These are phyloP conservation scores for Pycnomerus fuliginosus DNA, from an alignment of 2,888 invertebrate genomes.

Conservation along the genomic window DNA sequence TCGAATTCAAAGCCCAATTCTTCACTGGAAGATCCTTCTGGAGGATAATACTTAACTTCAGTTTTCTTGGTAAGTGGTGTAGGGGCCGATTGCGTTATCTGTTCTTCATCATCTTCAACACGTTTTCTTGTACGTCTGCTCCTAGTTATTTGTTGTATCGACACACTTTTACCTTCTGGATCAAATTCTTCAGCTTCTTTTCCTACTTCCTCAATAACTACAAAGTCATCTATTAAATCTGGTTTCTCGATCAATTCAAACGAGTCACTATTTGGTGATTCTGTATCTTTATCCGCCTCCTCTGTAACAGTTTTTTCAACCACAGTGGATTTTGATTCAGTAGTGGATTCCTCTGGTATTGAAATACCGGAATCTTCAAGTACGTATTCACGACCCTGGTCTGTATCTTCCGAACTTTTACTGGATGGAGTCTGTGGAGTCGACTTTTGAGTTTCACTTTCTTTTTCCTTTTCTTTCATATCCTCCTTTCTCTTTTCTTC, in stretches of 20 bases:
- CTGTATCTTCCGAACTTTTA: constrained; percentile 65
- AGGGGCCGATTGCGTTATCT: constrained; percentile 68
- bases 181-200: constrained; percentile 83
- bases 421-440: constrained; percentile 65
- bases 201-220: constrained; percentile 85
- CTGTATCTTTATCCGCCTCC: constrained; percentile 54
- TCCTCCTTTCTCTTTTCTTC: constrained; percentile 43
- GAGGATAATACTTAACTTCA: constrained; percentile 54
- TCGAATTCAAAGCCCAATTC: constrained; percentile 69
- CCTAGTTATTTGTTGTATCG: constrained; percentile 58
- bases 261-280: constrained; percentile 80
- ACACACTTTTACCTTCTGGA: constrained; percentile 77
- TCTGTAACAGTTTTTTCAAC: constrained; percentile 62
- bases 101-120: constrained; percentile 71
- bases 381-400: constrained; percentile 65
- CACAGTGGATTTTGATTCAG: constrained; percentile 56
- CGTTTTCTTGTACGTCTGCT: constrained; percentile 63
- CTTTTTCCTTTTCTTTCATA: constrained; percentile 36
- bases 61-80: constrained; percentile 58
- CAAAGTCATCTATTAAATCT: constrained; percentile 83
- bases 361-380: constrained; percentile 59
- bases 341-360: constrained; percentile 58
- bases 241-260: constrained; percentile 87
- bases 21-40: constrained; percentile 59
- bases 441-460: constrained; percentile 52